These are phyloP conservation scores for Tachysurus vachellii DNA, from an alignment of 2,113 vertebrate genomes.

Conservation along the genomic window DNA sequence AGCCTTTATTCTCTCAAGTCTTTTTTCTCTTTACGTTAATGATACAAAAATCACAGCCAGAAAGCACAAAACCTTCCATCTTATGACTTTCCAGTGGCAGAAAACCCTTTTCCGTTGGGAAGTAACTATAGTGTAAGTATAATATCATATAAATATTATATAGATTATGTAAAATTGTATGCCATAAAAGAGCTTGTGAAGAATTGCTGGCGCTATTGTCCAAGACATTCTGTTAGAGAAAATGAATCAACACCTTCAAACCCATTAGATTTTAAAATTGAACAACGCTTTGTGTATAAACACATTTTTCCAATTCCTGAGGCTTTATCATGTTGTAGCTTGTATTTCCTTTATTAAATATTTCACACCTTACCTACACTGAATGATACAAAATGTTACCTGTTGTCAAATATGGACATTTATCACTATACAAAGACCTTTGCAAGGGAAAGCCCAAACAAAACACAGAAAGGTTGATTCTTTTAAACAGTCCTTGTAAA, in stretches of 20 bases:
- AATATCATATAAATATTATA: no score
- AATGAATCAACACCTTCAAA: neutral
- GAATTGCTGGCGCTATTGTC: neutral
- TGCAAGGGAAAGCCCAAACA: constrained; percentile 57
- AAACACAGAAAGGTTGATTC: constrained; percentile 43
- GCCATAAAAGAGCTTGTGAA: neutral
- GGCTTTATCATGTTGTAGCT: constrained; percentile 56
- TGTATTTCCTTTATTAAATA: constrained; percentile 76
- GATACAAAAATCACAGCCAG: neutral
- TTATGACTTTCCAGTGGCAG: neutral
- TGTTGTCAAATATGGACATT: constrained; percentile 60
- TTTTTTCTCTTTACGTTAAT: neutral
- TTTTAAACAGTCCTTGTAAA: constrained; percentile 30
- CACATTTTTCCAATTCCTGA: constrained; percentile 7
- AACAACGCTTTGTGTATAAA: neutral
- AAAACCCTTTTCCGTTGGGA: neutral
- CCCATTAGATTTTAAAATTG: neutral
- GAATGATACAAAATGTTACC: constrained; percentile 73
- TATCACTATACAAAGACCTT: constrained; percentile 62
- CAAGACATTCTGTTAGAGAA: neutral
- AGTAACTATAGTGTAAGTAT: neutral
- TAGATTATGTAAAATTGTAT: neutral
- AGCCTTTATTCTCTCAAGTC: neutral
- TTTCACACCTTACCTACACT: constrained; percentile 70
- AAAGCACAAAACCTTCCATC: neutral